Conservation (phyloP, 2,888 invertebrate species). For the Smittia sp. region DNA sequence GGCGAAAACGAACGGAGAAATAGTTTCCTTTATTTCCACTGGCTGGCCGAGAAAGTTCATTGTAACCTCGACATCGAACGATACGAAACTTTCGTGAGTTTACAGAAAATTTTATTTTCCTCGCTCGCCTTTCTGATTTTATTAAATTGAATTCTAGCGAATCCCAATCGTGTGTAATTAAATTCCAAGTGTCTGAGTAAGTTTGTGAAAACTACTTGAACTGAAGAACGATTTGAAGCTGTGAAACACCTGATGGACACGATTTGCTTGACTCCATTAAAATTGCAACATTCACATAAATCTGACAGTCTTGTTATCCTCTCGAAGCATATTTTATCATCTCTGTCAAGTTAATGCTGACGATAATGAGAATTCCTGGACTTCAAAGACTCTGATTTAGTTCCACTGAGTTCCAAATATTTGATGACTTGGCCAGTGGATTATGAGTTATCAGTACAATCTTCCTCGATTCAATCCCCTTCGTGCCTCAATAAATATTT, state of each 20-base stretch:
- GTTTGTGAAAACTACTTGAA: neutral
- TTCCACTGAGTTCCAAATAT: too few relatives aligned
- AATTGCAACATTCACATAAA: too few relatives aligned
- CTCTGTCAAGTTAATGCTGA: too few relatives aligned
- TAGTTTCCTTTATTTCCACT: neutral
- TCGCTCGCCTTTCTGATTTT: neutral
- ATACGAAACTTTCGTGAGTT: neutral
- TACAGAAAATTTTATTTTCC: neutral
- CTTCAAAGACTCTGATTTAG: too few relatives aligned
- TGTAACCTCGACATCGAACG: neutral
- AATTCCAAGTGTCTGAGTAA: neutral
- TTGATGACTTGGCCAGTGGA: neutral
- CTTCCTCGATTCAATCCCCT: too few relatives aligned
- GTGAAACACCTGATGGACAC: neutral
- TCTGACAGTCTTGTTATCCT: too few relatives aligned
- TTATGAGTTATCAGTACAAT: neutral
- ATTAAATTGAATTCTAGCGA: slow-evolving; percentile 12
- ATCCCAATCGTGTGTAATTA: neutral
- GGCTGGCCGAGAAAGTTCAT: neutral
- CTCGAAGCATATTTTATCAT: too few relatives aligned
- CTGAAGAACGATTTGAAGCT: neutral
- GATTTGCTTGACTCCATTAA: too few relatives aligned
- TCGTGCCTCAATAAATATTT: neutral
- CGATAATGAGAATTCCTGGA: too few relatives aligned
- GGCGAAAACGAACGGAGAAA: neutral